Conservation (phyloP, 2,888 invertebrate species). For the Ceramica pisi region DNA sequence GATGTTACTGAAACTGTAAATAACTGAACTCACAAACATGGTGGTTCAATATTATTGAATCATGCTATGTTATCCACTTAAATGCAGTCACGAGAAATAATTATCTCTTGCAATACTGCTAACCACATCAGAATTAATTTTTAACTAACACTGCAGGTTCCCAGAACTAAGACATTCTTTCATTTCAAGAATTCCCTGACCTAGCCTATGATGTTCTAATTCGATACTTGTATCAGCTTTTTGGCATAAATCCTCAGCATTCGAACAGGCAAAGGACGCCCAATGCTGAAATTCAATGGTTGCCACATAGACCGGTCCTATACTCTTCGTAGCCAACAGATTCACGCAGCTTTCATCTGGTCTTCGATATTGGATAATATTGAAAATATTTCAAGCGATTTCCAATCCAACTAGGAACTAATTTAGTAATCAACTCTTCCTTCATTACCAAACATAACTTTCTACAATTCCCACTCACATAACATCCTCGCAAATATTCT, state of each 20-base stretch:
- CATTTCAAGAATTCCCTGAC: background rate
- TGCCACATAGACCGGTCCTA: too few relatives aligned
- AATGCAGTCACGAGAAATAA: background rate
- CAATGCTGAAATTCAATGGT: too few relatives aligned
- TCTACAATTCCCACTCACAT: constrained; percentile 8
- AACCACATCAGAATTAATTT: constrained; percentile 2
- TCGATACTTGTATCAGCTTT: background rate
- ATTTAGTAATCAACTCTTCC: background rate
- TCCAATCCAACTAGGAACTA: background rate
- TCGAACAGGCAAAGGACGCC: too few relatives aligned
- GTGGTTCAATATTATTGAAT: constrained; percentile 18
- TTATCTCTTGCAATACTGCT: constrained; percentile 1
- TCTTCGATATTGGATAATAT: background rate
- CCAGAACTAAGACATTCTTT: background rate
- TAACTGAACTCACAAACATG: background rate
- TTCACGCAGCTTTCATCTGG: background rate
- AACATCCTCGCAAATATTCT: constrained; percentile 31
- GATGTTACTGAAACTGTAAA: background rate
- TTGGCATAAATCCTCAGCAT: background rate
- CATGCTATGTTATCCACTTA: constrained; percentile 12
- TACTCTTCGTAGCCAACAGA: too few relatives aligned
- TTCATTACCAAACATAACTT: constrained; percentile 12
- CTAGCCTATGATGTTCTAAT: background rate
- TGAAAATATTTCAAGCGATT: background rate
- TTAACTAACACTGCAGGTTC: background rate